phyloP scores from a whole-genome alignment of 2,888 invertebrate species.

The Cetonia aurata region DNA sequence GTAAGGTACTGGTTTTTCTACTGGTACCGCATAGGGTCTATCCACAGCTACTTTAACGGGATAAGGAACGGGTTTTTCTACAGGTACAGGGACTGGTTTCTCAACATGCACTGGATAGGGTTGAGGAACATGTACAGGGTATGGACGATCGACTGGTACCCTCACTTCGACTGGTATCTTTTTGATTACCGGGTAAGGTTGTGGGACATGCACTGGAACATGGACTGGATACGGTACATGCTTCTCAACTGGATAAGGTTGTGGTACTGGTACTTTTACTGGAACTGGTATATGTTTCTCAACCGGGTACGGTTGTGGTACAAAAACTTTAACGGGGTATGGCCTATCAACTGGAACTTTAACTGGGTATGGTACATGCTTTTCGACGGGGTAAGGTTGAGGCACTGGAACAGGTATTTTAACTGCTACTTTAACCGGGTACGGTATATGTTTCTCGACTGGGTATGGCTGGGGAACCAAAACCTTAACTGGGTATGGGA shows the following conservation, averaged over 20 bases:
- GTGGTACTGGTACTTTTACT: slow-evolving; percentile 81
- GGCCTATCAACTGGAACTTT: slow-evolving; percentile 82
- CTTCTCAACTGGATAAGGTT: slow-evolving; percentile 84
- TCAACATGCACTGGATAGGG: slow-evolving; percentile 78
- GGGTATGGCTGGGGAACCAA: slow-evolving; percentile 76
- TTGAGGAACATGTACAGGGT: slow-evolving; percentile 77
- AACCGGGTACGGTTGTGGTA: slow-evolving; percentile 85
- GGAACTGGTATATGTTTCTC: slow-evolving; percentile 82
- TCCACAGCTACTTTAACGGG: slow-evolving; percentile 73
- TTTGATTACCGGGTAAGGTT: slow-evolving; percentile 78
- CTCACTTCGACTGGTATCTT: slow-evolving; percentile 80
- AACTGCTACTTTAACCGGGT: slow-evolving; percentile 81
- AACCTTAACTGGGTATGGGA: slow-evolving; percentile 75
- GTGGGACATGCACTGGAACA: slow-evolving; percentile 81
- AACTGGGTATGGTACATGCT: slow-evolving; percentile 78
- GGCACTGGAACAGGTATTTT: slow-evolving; percentile 84
- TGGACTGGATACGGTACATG: slow-evolving; percentile 79
- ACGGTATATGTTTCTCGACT: slow-evolving; percentile 80
- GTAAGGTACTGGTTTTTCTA: slow-evolving; percentile 75
- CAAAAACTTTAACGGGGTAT: slow-evolving; percentile 82
- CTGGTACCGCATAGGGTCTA: slow-evolving; percentile 71
- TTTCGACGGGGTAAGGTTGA: slow-evolving; percentile 84
- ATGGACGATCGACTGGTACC: slow-evolving; percentile 77
- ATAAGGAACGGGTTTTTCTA: slow-evolving; percentile 76
- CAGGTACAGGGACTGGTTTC: slow-evolving; percentile 78